A percentile compares a stretch with the other conserved stretches of the same genome.
phyloP scores from a whole-genome alignment of 2,113 vertebrate species.

The Oreochromis niloticus region DNA sequence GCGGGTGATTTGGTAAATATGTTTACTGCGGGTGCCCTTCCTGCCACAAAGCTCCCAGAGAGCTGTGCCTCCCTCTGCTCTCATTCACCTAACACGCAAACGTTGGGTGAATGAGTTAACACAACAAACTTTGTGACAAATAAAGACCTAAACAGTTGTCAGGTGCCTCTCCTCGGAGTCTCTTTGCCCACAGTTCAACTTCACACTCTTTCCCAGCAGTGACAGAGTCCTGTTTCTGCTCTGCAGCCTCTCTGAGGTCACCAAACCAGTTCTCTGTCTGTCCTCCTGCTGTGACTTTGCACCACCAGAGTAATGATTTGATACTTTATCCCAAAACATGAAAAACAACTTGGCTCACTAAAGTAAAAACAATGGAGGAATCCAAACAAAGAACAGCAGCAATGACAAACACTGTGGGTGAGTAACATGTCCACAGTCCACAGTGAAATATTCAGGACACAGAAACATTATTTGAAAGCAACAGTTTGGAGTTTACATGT shows the following conservation, averaged over 20 bases:
- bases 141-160: neutral
- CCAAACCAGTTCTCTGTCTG: neutral
- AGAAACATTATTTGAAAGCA: neutral
- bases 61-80: neutral
- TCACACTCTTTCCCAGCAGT: neutral
- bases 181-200: neutral
- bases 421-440: neutral
- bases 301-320: neutral
- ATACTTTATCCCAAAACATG: neutral
- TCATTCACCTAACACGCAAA: neutral
- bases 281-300: neutral
- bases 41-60: neutral
- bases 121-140: neutral
- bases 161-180: neutral
- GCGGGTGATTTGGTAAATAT: neutral
- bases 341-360: neutral
- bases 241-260: neutral
- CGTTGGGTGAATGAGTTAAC: neutral
- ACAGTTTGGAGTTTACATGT: neutral
- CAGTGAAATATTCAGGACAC: neutral
- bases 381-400: neutral
- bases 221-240: neutral
- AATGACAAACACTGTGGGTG: neutral
- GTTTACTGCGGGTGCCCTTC: neutral
- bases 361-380: neutral